A percentile compares a stretch with the other conserved stretches of the same genome.
phyloP scores from a whole-genome alignment of 2,797 vertebrate genomes.

The Crenichthys baileyi region DNA sequence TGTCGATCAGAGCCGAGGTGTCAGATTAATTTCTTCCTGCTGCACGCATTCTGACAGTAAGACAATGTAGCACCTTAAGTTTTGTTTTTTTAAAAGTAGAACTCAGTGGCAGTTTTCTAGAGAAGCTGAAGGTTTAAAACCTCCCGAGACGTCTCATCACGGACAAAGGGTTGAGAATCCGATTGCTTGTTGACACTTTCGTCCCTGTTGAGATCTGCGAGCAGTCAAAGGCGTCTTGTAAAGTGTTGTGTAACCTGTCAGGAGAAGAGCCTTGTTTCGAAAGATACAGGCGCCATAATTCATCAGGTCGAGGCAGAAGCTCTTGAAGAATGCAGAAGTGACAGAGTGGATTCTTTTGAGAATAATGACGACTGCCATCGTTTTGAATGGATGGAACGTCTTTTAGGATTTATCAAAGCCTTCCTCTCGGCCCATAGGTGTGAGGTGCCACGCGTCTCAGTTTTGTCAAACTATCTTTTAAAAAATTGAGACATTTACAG shows the following conservation, averaged over 20 bases:
- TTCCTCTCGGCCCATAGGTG: conserved; percentile 77
- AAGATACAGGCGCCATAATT: conserved; percentile 81
- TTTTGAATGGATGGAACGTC: conserved; percentile 80
- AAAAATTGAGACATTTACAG: conserved; percentile 44
- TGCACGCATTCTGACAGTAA: conserved; percentile 52
- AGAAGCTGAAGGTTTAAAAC: conserved; percentile 67
- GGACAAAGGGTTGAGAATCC: conserved; percentile 76
- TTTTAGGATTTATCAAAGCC: conserved; percentile 79
- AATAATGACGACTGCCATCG: conserved; percentile 84
- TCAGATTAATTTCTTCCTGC: conserved; percentile 51
- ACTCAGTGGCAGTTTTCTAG: conserved; percentile 39
- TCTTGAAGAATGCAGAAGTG: conserved; percentile 85
- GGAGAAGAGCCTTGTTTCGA: conserved; percentile 77
- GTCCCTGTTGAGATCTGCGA: conserved; percentile 71
- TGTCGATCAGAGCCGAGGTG: conserved; percentile 44
- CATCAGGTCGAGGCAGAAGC: conserved; percentile 76
- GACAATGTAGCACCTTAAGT: conserved; percentile 69
- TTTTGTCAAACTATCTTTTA: conserved; percentile 40
- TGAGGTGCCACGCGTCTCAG: conserved; percentile 58
- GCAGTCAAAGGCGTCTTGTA: conserved; percentile 74
- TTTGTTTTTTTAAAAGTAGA: conserved; percentile 39
- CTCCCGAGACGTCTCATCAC: conserved; percentile 71
- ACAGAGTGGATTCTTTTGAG: conserved; percentile 83
- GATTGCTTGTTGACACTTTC: conserved; percentile 74
- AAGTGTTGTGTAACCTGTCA: conserved; percentile 85